Conservation (phyloP, 2,113 vertebrate genomes). For the Martes martes region DNA sequence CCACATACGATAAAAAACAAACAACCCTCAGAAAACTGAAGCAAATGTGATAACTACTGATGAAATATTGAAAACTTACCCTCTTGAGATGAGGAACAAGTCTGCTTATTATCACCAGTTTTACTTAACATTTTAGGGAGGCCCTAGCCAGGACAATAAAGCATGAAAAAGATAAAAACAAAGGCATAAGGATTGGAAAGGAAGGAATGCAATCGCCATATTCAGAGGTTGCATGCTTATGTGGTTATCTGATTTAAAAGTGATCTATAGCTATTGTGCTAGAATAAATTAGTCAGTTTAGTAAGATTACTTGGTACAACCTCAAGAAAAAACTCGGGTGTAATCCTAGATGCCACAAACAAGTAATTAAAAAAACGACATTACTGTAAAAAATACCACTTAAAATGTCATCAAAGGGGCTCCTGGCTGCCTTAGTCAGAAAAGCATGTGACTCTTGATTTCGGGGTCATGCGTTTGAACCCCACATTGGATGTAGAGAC, state of each 20-base stretch:
- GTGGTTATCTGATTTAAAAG: background rate
- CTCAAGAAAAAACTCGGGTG: background rate
- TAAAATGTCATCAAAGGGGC: background rate
- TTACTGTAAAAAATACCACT: background rate
- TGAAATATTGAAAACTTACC: background rate
- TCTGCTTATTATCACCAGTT: background rate
- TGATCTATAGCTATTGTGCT: background rate
- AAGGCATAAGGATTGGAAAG: background rate
- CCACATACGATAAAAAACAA: background rate
- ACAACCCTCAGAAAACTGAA: background rate
- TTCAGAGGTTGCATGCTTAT: background rate
- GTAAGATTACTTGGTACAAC: background rate
- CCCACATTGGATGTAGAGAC: background rate
- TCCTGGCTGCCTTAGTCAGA: background rate
- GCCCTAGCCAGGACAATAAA: background rate
- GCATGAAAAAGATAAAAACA: background rate
- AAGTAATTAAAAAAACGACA: conserved; percentile 12
- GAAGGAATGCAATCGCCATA: background rate
- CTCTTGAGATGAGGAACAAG: background rate
- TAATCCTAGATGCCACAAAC: background rate
- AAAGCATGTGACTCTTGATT: background rate
- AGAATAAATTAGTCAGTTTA: background rate
- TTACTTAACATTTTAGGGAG: background rate
- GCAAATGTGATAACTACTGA: background rate
- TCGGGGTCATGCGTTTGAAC: background rate